Evolutionary conservation across 2,113 vertebrate species (phyloP), one percentile per base, ranked within the genome.

Genomic region (Neolamprologus fasciatus): DNA sequence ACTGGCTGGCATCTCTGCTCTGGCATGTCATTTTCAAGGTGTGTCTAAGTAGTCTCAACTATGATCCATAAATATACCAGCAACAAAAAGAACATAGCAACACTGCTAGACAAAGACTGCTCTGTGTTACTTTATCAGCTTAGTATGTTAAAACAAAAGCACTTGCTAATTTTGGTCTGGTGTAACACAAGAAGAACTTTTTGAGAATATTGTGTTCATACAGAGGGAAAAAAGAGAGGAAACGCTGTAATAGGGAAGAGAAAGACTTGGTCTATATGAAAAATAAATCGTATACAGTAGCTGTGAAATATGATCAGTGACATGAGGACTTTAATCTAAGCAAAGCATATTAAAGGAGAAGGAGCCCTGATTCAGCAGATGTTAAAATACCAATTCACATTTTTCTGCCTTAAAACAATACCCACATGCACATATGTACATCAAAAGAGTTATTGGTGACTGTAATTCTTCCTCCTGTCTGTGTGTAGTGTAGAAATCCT

Each of bases 251-350:
- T 50, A 50, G 71, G 71, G 71, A 45, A 26, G 82, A 9, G 21
- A 28, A 19, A 89, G 57, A 66, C 28, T 42, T 54, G 73, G 58
- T 50, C 53, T 16, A 31, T 16, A 35, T 23, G 19, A 89, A 82
- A 82, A 50, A 28, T 66, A 84, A 84, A 66, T 33, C n/a, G 51
- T 17, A 51, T 51, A 83, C 87, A 93, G 80, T 61, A 88, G 88
- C 81, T 78, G 82, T 86, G 87, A 89, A 92, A 95, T 92, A 88
- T 85, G 84, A 92, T 66, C 81, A 86, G 57, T 80, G 83, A 80
- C 33, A 87, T 81, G 8, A 55, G 31, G 82, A 91, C 89, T 85
- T 92, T 91, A 84, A 81, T 89, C 87, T 84, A 90, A 76, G 84
- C 83, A 88, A 92, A 89, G 89, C 87, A 66, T 81, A 87, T 89